Percentiles rank a stretch among this genome's conserved stretches.
Evolutionary conservation across 2,113 vertebrate species (phyloP).

Genomic region (Lipophrys pholis): DNA sequence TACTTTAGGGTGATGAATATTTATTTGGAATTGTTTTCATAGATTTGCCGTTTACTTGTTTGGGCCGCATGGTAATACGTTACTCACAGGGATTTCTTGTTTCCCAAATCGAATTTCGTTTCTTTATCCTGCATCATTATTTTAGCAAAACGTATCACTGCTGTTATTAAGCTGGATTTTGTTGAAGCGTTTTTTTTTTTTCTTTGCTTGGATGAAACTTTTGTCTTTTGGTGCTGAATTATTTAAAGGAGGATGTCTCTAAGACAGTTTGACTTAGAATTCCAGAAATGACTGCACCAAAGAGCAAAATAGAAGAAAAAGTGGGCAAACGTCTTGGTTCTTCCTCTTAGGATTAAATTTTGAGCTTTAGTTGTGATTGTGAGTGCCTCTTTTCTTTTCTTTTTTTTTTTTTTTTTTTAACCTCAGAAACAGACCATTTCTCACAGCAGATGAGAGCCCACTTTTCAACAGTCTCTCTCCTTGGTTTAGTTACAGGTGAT

Average conservation of each 20-base stretch:
- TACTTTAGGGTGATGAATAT: too few species aligned
- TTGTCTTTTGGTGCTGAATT: slow-evolving; percentile 61
- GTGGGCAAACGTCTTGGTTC: slow-evolving; percentile 15
- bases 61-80: background rate
- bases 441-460: too few species aligned
- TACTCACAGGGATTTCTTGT: background rate
- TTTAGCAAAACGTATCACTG: slow-evolving; percentile 19
- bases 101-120: background rate
- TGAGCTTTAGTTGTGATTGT: background rate
- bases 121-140: background rate
- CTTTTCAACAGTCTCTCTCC: too few species aligned
- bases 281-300: slow-evolving; percentile 23
- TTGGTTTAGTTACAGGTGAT: slow-evolving; percentile 62
- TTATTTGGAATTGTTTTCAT: background rate
- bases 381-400: background rate
- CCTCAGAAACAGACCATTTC: background rate
- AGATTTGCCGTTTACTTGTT: background rate
- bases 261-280: slow-evolving; percentile 32
- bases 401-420: background rate
- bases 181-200: slow-evolving; percentile 25
- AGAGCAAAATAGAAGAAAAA: slow-evolving; percentile 6
- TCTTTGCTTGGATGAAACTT: slow-evolving; percentile 25
- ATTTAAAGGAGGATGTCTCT: slow-evolving; percentile 57
- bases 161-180: slow-evolving; percentile 21
- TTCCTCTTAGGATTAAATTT: slow-evolving; percentile 5